These are phyloP conservation scores for Harpalus rubripes DNA, from an alignment of 2,888 invertebrate genomes.

Conservation along the genomic window DNA sequence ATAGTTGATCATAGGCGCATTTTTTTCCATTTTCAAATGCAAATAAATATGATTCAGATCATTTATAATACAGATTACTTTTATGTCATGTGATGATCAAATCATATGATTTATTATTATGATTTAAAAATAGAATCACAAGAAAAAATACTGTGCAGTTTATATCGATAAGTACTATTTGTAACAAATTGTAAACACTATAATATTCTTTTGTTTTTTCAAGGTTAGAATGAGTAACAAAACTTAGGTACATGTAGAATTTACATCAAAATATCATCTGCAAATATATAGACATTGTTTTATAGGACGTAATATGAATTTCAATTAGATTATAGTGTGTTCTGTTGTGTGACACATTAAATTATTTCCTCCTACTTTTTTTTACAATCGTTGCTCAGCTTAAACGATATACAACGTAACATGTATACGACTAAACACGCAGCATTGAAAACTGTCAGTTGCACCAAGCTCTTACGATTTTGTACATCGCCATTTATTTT, in stretches of 20 bases:
- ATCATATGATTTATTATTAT: constrained; percentile 6
- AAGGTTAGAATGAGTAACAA: not conserved
- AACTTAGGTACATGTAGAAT: not conserved
- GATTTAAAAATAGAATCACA: constrained; percentile 5
- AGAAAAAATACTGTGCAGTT: not conserved
- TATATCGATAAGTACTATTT: not conserved
- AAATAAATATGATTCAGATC: constrained; percentile 15
- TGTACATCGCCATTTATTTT: not conserved
- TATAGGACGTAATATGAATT: constrained; percentile 12
- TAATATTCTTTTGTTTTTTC: constrained; percentile 26
- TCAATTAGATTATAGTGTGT: constrained; percentile 16
- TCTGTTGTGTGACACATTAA: constrained; percentile 16
- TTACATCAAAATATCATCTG: constrained; percentile 14
- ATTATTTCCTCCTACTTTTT: constrained; percentile 18
- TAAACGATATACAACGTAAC: constrained; percentile 6
- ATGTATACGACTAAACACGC: too few relatives aligned
- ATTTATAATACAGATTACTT: constrained; percentile 20
- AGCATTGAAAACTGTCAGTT: constrained; percentile 27
- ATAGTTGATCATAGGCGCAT: not conserved
- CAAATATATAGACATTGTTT: constrained; percentile 13
- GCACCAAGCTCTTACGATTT: not conserved
- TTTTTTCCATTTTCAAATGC: not conserved
- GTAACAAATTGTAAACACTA: constrained; percentile 12
- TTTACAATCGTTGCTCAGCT: not conserved
- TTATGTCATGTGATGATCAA: constrained; percentile 10